Evolutionary conservation across 2,888 invertebrate species (phyloP).

Genomic region (Lasioglossum oenotherae): DNA sequence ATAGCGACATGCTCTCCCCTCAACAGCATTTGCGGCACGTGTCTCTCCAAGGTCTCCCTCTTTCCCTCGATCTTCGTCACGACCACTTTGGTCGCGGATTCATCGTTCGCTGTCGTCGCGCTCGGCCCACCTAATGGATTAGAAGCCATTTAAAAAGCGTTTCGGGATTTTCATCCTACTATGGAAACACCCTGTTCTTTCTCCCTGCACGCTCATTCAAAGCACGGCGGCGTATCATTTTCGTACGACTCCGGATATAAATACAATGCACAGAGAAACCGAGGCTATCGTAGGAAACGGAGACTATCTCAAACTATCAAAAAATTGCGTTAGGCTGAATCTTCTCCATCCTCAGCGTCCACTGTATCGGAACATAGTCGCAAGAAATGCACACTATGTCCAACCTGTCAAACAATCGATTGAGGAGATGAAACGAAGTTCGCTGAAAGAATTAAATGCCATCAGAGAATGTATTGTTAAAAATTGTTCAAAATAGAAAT

Average conservation of each 20-base stretch:
- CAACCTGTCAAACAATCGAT: too few species aligned
- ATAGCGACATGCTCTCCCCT: constrained; percentile 92
- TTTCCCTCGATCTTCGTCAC: constrained; percentile 87
- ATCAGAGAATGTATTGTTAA: too few species aligned
- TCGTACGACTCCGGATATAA: background rate
- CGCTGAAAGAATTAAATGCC: too few species aligned
- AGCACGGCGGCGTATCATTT: background rate
- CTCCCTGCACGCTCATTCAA: background rate
- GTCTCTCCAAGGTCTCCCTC: constrained; percentile 88
- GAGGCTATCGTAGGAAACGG: background rate
- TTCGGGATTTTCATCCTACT: background rate
- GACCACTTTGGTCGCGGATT: constrained; percentile 86
- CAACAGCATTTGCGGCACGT: constrained; percentile 89
- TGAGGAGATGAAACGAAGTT: too few species aligned
- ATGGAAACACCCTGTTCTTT: background rate
- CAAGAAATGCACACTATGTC: background rate
- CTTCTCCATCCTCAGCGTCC: background rate
- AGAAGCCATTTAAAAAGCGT: constrained; percentile 35
- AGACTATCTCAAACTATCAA: background rate
- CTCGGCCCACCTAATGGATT: constrained; percentile 64
- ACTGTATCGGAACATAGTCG: background rate
- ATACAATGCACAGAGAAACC: background rate
- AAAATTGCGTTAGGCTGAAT: background rate
- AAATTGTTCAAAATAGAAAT: too few species aligned
- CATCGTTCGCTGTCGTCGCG: constrained; percentile 83